Evolutionary conservation across 1,140 invertebrate species (phyloP).

Genomic region (Battus philenor): DNA sequence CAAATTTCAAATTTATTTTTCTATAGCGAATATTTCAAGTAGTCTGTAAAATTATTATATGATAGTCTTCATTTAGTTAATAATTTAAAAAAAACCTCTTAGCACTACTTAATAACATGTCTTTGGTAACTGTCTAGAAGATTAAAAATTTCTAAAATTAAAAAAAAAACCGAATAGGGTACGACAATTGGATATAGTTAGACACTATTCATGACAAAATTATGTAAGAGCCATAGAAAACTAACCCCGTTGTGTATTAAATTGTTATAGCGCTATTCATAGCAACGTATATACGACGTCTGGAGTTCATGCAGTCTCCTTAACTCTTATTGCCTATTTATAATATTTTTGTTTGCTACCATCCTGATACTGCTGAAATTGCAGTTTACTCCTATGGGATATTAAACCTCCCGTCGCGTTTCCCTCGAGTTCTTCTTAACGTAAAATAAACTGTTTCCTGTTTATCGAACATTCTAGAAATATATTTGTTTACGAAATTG

Average conservation of each 20-base stretch:
- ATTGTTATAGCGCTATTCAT: conserved; percentile 43
- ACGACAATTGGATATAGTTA: no score
- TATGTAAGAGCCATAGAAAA: conserved; percentile 18
- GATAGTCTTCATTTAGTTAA: no score
- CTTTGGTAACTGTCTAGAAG: no score
- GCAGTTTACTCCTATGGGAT: conserved; percentile 42
- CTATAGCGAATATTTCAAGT: no score
- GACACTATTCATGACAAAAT: no score
- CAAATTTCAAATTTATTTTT: no score
- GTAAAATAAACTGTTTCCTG: conserved; percentile 34
- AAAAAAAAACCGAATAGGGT: no score
- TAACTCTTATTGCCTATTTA: conserved; percentile 35
- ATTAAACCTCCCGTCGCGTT: conserved; percentile 37
- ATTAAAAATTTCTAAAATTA: no score
- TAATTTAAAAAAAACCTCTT: no score
- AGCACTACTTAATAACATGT: no score
- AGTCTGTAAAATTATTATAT: no score
- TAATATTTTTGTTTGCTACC: conserved; percentile 45
- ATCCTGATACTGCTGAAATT: conserved; percentile 37
- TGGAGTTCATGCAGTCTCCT: conserved; percentile 21
- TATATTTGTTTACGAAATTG: conserved; percentile 22
- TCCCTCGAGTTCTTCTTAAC: conserved; percentile 18
- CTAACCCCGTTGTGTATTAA: conserved; percentile 22
- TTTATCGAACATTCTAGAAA: conserved; percentile 31
- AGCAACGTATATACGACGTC: conserved; percentile 38